Evolutionary conservation across 2,888 invertebrate species (phyloP).

Genomic region (Boloria euphrosyne): DNA sequence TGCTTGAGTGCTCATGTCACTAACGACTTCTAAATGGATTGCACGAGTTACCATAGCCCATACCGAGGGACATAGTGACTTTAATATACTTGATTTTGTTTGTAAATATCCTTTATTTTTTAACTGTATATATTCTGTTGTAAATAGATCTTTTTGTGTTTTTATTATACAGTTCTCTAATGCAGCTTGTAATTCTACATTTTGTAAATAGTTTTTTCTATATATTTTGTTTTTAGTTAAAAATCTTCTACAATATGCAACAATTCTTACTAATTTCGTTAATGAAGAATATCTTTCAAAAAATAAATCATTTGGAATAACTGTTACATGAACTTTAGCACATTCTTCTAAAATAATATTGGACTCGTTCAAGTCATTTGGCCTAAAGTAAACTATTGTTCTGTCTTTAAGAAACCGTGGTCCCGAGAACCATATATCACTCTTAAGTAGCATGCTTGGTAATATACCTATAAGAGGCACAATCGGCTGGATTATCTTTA

Average conservation of each 20-base stretch:
- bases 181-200: constrained; percentile 18
- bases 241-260: constrained; percentile 33
- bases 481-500: constrained; percentile 31
- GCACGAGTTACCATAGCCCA: too few relatives aligned
- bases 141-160: constrained; percentile 22
- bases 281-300: constrained; percentile 18
- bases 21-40: constrained; percentile 38
- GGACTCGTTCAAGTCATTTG: background rate
- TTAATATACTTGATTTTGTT: constrained; percentile 23
- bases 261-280: constrained; percentile 20
- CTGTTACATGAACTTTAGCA: background rate
- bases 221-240: background rate
- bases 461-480: constrained; percentile 40
- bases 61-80: constrained; percentile 39
- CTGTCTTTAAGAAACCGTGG: background rate
- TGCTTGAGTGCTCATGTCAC: constrained; percentile 32
- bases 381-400: constrained; percentile 15
- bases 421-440: constrained; percentile 16
- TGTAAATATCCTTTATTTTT: constrained; percentile 1
- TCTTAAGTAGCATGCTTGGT: constrained; percentile 7
- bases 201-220: constrained; percentile 13
- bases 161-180: constrained; percentile 26
- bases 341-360: constrained; percentile 6
- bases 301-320: constrained; percentile 3
- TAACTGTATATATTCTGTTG: background rate